Base-by-base conservation (phyloP, 2,888 invertebrate species). In the Meteorus colon region DNA sequence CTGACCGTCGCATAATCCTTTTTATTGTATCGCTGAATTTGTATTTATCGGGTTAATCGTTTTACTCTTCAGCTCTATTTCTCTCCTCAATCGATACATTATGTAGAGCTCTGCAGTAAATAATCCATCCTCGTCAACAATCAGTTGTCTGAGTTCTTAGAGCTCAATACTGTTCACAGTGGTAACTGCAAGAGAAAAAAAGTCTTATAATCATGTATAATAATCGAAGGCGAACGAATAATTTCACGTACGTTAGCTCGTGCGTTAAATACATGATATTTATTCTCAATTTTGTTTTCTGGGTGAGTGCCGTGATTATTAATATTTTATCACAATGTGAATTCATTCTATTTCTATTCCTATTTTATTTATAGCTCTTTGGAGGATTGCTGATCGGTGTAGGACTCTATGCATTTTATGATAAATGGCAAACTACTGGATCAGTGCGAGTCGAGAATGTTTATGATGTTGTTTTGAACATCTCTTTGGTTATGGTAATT, bases 241-340 rank as follows among this genome's bases (percentile, higher is more conserved):
- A 94, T 90, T 95, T 94, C 86, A 95, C 95, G 2, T 95, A 95
- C 87, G 95, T 96, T 84, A 96, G 95, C 90, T 94, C 96, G 68
- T 96, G 95, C 90, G 95, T 96, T 69, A 97, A 97, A 90, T 97
- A 97, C 89, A 93, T 96, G 91, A 95, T 97, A 90, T 97, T 97
- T 90, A 92, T 96, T 85, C 92, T 96, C 83, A 97, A 97, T 91
- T 96, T 97, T 88, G 91, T 96, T 83, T 96, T 96, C 90, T 97
- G 96, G 97, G 96, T 96, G 90, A 93, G 95, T 92, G 34, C 19
- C 27, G 2, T 34, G 63, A 62, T 60, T 66, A 72, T 70, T 16
- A 2, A 41, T 68, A 10, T 14, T 63, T 27, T 67, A 1, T n/a
- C 4, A n/a, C 19, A 31, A 69, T 71, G 48, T 78, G 67, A 79